Conservation (phyloP, 1,140 invertebrate species). For the Diabrotica undecimpunctata region DNA sequence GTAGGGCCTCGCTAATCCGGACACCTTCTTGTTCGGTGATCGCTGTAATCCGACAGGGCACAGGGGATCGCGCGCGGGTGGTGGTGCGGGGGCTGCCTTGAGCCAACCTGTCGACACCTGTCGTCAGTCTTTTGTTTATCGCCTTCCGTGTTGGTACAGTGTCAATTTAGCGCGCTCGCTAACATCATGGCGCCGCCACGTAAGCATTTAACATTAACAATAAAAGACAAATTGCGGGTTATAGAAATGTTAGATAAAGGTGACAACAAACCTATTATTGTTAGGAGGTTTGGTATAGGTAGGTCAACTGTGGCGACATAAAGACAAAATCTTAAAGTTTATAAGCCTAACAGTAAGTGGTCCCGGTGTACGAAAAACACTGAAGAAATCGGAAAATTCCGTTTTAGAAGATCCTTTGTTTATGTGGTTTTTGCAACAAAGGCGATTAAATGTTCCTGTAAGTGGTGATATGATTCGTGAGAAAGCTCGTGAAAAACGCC, state of each 20-base stretch:
- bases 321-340: constrained; percentile 8
- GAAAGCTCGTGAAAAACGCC: too few relatives aligned
- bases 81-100: background rate
- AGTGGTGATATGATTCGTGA: background rate
- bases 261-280: background rate
- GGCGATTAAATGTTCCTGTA: background rate
- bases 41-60: constrained; percentile 3
- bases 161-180: too few relatives aligned
- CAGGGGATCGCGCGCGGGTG: background rate
- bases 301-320: background rate
- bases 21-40: background rate
- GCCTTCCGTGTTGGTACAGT: too few relatives aligned
- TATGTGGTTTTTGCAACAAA: background rate
- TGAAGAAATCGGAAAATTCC: constrained; percentile 11
- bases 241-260: constrained; percentile 8
- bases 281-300: background rate
- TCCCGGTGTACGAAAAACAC: background rate
- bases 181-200: constrained; percentile 7
- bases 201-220: constrained; percentile 5
- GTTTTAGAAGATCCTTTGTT: too few relatives aligned
- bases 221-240: constrained; percentile 8
- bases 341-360: constrained; percentile 3
- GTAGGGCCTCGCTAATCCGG: background rate
- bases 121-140: background rate
- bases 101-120: background rate